Evolutionary conservation across 2,113 vertebrate species (phyloP).

Genomic region (Heliornis fulica): DNA sequence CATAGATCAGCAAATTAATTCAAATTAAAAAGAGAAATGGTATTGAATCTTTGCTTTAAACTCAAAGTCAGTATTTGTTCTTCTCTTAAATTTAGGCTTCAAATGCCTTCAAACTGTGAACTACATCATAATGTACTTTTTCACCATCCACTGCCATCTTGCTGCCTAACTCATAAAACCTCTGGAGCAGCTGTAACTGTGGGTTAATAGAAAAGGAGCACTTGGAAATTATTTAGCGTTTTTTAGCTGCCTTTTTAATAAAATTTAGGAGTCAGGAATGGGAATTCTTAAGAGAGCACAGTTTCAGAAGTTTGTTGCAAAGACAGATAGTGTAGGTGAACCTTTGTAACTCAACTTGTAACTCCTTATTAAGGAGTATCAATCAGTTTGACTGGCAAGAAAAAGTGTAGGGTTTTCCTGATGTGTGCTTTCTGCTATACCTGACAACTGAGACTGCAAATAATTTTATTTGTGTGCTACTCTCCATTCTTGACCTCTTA

Average conservation of each 20-base stretch:
- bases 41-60: background rate
- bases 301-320: background rate
- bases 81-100: background rate
- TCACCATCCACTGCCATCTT: background rate
- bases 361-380: background rate
- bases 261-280: background rate
- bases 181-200: background rate
- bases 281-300: background rate
- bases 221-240: background rate
- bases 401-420: background rate
- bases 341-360: no score
- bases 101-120: background rate
- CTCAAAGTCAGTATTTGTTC: background rate
- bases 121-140: background rate
- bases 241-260: background rate
- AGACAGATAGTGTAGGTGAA: accelerated
- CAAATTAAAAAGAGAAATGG: background rate
- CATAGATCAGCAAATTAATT: slow-evolving; percentile 18
- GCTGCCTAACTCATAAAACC: background rate
- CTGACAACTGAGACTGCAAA: background rate
- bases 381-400: background rate
- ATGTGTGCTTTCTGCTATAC: background rate
- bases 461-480: background rate
- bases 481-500: background rate
- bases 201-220: background rate